phyloP scores from a whole-genome alignment of 1,140 invertebrate species.

The Araneus ventricosus region DNA sequence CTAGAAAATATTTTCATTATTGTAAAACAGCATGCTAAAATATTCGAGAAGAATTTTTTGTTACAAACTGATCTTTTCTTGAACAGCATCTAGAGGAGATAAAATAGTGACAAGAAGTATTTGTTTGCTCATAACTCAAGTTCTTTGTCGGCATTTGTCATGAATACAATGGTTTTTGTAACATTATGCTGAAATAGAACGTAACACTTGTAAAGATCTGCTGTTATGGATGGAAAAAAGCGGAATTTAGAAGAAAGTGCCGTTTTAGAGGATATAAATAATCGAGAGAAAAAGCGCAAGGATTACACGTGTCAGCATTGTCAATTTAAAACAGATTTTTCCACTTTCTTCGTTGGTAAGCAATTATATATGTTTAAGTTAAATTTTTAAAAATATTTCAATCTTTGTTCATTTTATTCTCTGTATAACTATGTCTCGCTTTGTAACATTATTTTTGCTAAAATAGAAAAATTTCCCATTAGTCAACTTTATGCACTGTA shows the following conservation, averaged over 20 bases:
- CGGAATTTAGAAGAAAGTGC: slow-evolving; percentile 2
- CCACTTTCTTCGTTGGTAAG: slow-evolving; percentile 7
- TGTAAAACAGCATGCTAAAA: too few relatives aligned
- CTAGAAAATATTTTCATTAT: too few relatives aligned
- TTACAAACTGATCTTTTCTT: too few relatives aligned
- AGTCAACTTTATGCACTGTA: too few relatives aligned
- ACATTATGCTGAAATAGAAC: not conserved
- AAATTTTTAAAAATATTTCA: not conserved
- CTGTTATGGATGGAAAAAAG: slow-evolving; percentile 23
- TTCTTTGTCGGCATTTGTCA: not conserved
- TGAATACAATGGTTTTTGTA: not conserved
- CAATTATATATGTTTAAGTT: not conserved
- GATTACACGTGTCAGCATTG: not conserved
- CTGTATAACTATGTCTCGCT: too few relatives aligned
- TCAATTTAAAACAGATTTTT: not conserved
- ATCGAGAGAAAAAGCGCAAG: slow-evolving; percentile 6
- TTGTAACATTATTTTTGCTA: too few relatives aligned
- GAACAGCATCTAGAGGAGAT: not conserved
- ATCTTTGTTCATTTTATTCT: too few relatives aligned
- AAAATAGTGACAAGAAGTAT: not conserved
- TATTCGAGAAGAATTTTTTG: too few relatives aligned
- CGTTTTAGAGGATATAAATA: not conserved
- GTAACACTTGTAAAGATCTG: not conserved
- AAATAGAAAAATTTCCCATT: too few relatives aligned
- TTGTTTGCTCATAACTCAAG: not conserved